Conservation (phyloP, 2,797 vertebrate species). For the Pyrocephalus nanus region DNA sequence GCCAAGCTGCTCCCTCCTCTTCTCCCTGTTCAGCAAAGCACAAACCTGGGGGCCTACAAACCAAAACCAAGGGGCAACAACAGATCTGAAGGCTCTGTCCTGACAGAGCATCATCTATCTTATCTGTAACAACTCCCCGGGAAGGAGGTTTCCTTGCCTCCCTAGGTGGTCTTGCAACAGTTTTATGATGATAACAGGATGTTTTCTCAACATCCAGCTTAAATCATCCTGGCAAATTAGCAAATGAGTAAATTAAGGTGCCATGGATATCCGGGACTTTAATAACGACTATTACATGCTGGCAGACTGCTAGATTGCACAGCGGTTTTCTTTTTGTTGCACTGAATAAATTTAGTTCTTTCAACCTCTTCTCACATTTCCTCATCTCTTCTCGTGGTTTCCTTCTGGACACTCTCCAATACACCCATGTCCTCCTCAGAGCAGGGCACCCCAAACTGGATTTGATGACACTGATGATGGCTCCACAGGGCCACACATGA, state of each 20-base stretch:
- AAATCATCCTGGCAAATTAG: conserved; percentile 52
- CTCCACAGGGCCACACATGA: not conserved
- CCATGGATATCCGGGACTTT: conserved; percentile 16
- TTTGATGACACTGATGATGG: not conserved
- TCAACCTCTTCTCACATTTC: not conserved
- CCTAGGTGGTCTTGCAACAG: conserved; percentile 50
- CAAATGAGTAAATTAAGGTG: conserved; percentile 55
- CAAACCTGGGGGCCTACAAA: not conserved
- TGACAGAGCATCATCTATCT: not conserved
- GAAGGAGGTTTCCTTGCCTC: conserved; percentile 2
- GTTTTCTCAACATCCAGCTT: conserved; percentile 46
- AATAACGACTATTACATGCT: conserved; percentile 27
- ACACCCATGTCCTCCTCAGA: not conserved
- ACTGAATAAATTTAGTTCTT: not conserved
- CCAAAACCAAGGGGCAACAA: not conserved
- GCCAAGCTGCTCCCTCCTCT: not conserved
- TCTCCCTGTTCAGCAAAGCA: not conserved
- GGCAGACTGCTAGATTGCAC: conserved; percentile 30
- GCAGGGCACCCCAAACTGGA: not conserved
- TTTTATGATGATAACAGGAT: conserved; percentile 24
- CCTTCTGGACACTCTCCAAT: not conserved
- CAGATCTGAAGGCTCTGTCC: not conserved
- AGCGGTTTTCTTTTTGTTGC: conserved; percentile 17
- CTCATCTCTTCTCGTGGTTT: not conserved
- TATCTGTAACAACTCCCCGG: not conserved